Percentiles rank a stretch among this genome's conserved stretches.
Conservation (phyloP, 2,113 vertebrate genomes). For the Esox niger region DNA sequence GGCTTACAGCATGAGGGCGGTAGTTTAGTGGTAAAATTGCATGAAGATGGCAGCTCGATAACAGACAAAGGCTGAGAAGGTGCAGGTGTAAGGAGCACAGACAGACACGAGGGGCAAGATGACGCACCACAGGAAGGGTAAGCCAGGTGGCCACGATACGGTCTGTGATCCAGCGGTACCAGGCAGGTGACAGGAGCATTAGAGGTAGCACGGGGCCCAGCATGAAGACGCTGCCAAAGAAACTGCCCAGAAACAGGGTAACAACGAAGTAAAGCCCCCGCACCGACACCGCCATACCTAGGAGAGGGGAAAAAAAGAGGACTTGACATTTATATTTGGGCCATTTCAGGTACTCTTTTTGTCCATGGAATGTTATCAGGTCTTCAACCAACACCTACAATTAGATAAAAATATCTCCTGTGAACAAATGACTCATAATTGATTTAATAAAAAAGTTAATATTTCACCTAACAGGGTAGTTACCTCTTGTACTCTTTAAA, state of each 20-base stretch:
- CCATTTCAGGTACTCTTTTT: too few relatives aligned
- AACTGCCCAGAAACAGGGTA: constrained; percentile 87
- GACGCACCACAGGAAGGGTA: constrained; percentile 92
- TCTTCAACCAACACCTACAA: too few relatives aligned
- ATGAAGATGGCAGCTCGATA: too few relatives aligned
- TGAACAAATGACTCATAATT: too few relatives aligned
- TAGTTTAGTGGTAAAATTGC: too few relatives aligned
- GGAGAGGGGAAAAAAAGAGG: constrained; percentile 29
- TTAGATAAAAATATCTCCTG: too few relatives aligned
- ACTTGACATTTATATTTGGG: not conserved
- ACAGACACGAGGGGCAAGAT: not conserved
- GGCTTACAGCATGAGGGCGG: too few relatives aligned
- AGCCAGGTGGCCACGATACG: constrained; percentile 93
- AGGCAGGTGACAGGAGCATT: constrained; percentile 86
- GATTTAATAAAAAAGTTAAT: too few relatives aligned
- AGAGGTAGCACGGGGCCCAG: constrained; percentile 87
- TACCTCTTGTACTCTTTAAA: too few relatives aligned
- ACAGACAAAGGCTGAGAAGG: not conserved
- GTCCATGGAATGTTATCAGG: too few relatives aligned
- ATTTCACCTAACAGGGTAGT: too few relatives aligned
- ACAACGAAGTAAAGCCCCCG: constrained; percentile 88
- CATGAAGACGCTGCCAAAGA: constrained; percentile 96
- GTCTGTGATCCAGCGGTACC: constrained; percentile 96
- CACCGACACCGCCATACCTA: constrained; percentile 88
- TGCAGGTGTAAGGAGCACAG: not conserved